Evolutionary conservation across 1,140 invertebrate species (phyloP).

Genomic region (Neotoxoptera formosana): DNA sequence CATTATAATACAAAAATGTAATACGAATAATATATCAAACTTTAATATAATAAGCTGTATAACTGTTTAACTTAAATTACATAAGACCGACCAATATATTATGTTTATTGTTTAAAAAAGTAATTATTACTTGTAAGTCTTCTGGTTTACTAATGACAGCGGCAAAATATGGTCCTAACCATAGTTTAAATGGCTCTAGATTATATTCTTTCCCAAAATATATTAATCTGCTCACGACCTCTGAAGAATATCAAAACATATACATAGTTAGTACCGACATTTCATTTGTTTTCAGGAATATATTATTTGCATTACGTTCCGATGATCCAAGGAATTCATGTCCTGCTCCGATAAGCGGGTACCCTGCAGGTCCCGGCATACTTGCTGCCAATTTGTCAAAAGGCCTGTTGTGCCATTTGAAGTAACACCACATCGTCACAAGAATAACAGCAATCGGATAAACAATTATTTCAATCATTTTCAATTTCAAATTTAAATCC

Average conservation of each 20-base stretch:
- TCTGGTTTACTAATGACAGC: slow-evolving; percentile 64
- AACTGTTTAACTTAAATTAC: neutral
- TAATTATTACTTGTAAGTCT: slow-evolving; percentile 64
- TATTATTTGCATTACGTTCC: slow-evolving; percentile 64
- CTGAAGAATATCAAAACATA: slow-evolving; percentile 61
- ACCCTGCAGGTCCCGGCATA: slow-evolving; percentile 66
- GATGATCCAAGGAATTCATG: slow-evolving; percentile 66
- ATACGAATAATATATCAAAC: neutral
- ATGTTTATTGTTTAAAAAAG: neutral
- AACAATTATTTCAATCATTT: neutral
- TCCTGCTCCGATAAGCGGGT: slow-evolving; percentile 70
- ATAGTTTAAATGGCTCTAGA: slow-evolving; percentile 63
- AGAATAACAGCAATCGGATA: neutral
- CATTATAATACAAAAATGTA: neutral
- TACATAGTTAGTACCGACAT: neutral
- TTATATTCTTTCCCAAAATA: slow-evolving; percentile 59
- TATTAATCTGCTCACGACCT: slow-evolving; percentile 62
- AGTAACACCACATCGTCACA: slow-evolving; percentile 21
- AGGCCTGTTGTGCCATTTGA: slow-evolving; percentile 58
- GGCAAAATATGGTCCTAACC: slow-evolving; percentile 65
- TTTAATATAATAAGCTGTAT: neutral
- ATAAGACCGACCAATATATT: too few species aligned
- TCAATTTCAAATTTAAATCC: neutral
- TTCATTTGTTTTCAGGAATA: neutral
- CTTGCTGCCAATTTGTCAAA: slow-evolving; percentile 59